Percentiles rank a stretch among this genome's conserved stretches.
phyloP scores from a whole-genome alignment of 2,888 invertebrate genomes.

The Drosophila borborema region DNA sequence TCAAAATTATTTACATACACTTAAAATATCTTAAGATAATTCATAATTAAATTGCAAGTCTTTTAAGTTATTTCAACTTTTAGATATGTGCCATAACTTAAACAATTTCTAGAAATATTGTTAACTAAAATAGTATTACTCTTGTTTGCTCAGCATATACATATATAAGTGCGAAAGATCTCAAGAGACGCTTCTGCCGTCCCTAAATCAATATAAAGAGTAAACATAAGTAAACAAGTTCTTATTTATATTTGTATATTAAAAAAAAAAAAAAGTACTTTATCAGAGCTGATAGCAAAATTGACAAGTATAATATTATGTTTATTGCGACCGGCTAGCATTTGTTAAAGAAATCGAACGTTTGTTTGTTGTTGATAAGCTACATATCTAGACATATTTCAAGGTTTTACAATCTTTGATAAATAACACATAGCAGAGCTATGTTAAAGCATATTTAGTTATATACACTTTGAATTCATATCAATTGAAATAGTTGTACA shows the following conservation, averaged over 20 bases:
- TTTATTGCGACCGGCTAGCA: not conserved
- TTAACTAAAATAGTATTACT: not conserved
- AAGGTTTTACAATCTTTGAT: slow-evolving; percentile 1
- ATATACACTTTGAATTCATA: not conserved
- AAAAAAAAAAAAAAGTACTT: not conserved
- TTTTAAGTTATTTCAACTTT: not conserved
- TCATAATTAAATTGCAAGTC: not conserved
- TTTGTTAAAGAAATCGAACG: not conserved
- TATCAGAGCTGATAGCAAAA: not conserved
- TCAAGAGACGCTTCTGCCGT: not conserved
- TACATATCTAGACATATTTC: not conserved
- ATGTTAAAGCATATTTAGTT: not conserved
- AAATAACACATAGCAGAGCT: not conserved
- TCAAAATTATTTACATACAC: not conserved
- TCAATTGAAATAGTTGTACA: not conserved
- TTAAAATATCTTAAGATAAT: not conserved
- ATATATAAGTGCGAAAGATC: too few relatives aligned
- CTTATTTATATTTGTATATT: not conserved
- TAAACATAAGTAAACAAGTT: not conserved
- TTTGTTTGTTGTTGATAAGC: not conserved
- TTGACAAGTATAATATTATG: not conserved
- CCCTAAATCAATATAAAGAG: not conserved
- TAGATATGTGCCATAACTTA: not conserved
- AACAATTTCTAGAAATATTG: not conserved
- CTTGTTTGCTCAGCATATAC: not conserved